These are phyloP conservation scores for Lutra lutra DNA, from an alignment of 2,797 vertebrate genomes.

Conservation along the genomic window DNA sequence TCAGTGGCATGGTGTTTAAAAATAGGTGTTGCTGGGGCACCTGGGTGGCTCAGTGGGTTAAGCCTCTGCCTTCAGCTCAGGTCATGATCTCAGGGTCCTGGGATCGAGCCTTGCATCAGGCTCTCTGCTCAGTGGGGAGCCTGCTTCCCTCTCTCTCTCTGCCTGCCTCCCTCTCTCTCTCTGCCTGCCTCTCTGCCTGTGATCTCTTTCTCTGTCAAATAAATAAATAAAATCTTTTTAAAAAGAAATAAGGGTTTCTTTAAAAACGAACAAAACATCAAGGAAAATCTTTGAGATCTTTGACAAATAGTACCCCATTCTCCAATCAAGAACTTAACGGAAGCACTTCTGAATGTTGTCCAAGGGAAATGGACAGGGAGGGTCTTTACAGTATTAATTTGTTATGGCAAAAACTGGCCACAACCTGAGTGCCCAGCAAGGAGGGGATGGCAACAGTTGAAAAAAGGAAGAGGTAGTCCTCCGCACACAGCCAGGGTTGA, in stretches of 20 bases:
- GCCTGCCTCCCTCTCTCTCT: too few species aligned
- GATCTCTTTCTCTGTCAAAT: too few species aligned
- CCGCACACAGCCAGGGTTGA: not conserved
- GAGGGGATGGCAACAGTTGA: not conserved
- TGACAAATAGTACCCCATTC: not conserved
- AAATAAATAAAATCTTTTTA: too few species aligned
- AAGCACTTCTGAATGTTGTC: not conserved
- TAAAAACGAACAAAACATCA: not conserved
- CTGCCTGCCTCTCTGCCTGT: too few species aligned
- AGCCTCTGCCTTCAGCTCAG: too few species aligned
- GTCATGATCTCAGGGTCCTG: too few species aligned
- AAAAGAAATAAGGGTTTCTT: not conserved
- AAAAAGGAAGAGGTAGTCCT: not conserved
- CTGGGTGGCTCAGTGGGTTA: too few species aligned
- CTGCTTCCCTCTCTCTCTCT: too few species aligned
- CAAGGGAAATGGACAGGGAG: too few species aligned
- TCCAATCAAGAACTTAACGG: not conserved
- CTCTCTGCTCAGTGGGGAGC: too few species aligned
- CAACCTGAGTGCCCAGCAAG: not conserved
- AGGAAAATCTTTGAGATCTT: not conserved
- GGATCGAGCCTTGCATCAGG: too few species aligned
- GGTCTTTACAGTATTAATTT: not conserved
- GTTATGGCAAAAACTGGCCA: not conserved
- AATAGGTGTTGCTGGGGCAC: not conserved
- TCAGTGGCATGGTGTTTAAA: not conserved